Base-by-base conservation (phyloP, 1,140 invertebrate species). In the Rhizoglyphus robini region DNA sequence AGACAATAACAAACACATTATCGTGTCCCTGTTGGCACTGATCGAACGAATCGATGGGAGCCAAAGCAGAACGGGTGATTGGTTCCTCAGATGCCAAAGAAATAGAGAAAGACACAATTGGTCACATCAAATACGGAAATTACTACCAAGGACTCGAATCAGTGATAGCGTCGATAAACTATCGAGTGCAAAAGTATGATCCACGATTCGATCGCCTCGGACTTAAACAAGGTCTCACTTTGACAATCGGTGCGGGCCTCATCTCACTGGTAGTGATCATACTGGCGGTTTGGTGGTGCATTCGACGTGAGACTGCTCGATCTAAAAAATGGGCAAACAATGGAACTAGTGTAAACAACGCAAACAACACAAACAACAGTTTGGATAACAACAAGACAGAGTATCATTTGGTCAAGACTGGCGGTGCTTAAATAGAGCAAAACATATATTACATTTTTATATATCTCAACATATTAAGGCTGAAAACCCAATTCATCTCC, bases 131-230 rank as follows among this genome's bases (percentile, higher is more conserved):
- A 32, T 29, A 29, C 13, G 27, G 27, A 27, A 29, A 60, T 27
- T 3, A 11, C 27, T 60, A 60, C 30, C 15, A 60, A 46, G 58
- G 58, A 23, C 29, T 60, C 31, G 58, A 60, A 2, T 38, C 58
- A 2, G 36, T 60, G 2, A 27, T 60, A 11, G 15, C 38, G 1
- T 38, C 32, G 18, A 29, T 60, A 32, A 15, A 32, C 31, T 2
- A 30, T 2, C 29, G 15, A 38, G 27, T 23, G 3, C 15, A 32
- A 32, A 8, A 32, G 15, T 60, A 60, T 60, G 58, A 60, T 46
- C 58, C 58, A 34, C 15, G 58, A 32, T 60, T 60, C n/a, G 58
- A 60, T 46, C 58, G 58, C 13, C 29, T 60, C 36, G 27, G 27
- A 20, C 27, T 60, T 27, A 18, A 27, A 60, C 58, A 60, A 20